Conservation (phyloP, 2,113 vertebrate species). For the Ciconia maguari region DNA sequence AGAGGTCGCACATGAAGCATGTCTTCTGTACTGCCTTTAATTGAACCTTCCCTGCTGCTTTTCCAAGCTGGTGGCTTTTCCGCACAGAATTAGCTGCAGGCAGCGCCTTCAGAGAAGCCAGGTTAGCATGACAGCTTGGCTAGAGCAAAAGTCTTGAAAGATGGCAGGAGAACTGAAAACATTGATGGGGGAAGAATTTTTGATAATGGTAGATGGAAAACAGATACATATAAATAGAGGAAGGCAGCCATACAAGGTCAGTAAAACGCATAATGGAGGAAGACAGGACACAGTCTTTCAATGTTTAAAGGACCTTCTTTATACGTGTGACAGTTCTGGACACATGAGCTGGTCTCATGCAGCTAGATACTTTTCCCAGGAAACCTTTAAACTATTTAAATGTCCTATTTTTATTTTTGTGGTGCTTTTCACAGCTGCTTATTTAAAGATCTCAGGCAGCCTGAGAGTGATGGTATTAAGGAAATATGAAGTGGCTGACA, state of each 20-base stretch:
- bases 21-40: background rate
- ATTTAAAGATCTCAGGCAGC: background rate
- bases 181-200: background rate
- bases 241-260: background rate
- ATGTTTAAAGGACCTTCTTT: background rate
- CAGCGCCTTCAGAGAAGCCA: background rate
- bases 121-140: background rate
- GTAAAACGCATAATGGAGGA: background rate
- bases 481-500: background rate
- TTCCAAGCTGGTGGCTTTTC: background rate
- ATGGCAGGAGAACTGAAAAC: background rate
- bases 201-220: background rate
- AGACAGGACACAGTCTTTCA: background rate
- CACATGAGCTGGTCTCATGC: background rate
- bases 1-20: background rate
- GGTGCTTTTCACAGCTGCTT: background rate
- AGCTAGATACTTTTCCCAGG: background rate
- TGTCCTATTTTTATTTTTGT: background rate
- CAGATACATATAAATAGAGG: background rate
- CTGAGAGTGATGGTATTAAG: background rate
- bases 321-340: background rate
- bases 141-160: background rate
- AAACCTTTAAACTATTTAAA: background rate
- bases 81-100: background rate
- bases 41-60: conserved; percentile 24